Evolutionary conservation across 2,113 vertebrate species (phyloP).

Genomic region (Brachionichthys hirsutus): DNA sequence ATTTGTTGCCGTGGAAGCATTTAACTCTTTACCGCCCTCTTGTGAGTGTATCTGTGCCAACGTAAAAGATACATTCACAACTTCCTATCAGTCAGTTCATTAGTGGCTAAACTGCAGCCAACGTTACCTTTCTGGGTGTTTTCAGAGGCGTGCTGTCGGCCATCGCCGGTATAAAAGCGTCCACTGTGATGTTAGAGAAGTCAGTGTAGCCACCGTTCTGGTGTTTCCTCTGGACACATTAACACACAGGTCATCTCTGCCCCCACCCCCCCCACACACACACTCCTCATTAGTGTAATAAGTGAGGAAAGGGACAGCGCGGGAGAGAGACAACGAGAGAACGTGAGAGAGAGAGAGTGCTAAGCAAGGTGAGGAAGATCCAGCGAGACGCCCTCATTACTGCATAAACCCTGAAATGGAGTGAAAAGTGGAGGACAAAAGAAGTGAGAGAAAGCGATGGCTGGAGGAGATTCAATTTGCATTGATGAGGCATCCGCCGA

Average conservation of each 20-base stretch:
- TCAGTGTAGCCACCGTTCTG: slow-evolving; percentile 4
- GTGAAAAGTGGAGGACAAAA: slow-evolving; percentile 31
- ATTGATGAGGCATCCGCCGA: slow-evolving; percentile 34
- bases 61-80: too few relatives aligned
- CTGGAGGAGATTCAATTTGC: slow-evolving; percentile 50
- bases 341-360: slow-evolving; percentile 4
- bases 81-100: too few relatives aligned
- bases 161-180: too few relatives aligned
- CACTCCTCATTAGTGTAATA: slow-evolving; percentile 41
- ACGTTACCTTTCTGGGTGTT: too few relatives aligned
- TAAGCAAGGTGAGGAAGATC: slow-evolving; percentile 40
- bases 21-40: too few relatives aligned
- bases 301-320: slow-evolving; percentile 1
- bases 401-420: slow-evolving; percentile 40
- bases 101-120: too few relatives aligned
- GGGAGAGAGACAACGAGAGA: slow-evolving; percentile 8
- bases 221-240: slow-evolving; percentile 33
- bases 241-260: slow-evolving; percentile 41
- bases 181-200: too few relatives aligned
- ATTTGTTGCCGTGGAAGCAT: too few relatives aligned
- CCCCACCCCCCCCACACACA: slow-evolving; percentile 23
- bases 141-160: too few relatives aligned
- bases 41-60: too few relatives aligned
- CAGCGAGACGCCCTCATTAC: slow-evolving; percentile 51
- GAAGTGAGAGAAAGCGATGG: slow-evolving; percentile 21